phyloP scores from a whole-genome alignment of 2,888 invertebrate genomes.

The Adineta ricciae region DNA sequence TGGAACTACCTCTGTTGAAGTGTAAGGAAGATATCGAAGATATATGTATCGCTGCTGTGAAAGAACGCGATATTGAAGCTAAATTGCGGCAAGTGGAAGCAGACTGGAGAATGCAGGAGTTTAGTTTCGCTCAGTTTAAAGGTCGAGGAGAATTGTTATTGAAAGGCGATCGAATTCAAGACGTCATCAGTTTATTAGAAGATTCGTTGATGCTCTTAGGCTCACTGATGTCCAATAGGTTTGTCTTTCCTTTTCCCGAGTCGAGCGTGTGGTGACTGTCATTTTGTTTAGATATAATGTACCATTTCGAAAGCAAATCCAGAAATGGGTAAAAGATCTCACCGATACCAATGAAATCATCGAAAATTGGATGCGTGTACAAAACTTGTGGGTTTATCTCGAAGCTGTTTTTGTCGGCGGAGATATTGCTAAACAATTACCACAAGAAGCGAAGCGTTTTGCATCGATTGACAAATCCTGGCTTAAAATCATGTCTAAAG shows the following conservation, averaged over 20 bases:
- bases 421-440: conserved; percentile 89
- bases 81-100: conserved; percentile 84
- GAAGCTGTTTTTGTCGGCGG: conserved; percentile 96
- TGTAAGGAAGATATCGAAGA: conserved; percentile 95
- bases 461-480: conserved; percentile 51
- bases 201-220: conserved; percentile 90
- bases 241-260: neutral
- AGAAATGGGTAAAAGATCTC: conserved; percentile 83
- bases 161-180: conserved; percentile 83
- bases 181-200: conserved; percentile 83
- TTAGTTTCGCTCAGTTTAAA: conserved; percentile 87
- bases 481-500: conserved; percentile 50
- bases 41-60: conserved; percentile 92
- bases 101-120: conserved; percentile 75
- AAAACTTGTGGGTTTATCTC: conserved; percentile 94
- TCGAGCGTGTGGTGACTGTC: neutral
- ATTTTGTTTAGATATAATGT: conserved; percentile 66
- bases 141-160: conserved; percentile 80
- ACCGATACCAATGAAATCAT: conserved; percentile 90
- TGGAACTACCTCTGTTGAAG: conserved; percentile 82
- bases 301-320: conserved; percentile 87
- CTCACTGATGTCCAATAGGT: conserved; percentile 71
- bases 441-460: conserved; percentile 54
- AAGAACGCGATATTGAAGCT: conserved; percentile 91
- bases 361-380: conserved; percentile 86